Base-by-base conservation (phyloP, 2,888 invertebrate species). In the Lamproptera curius region DNA sequence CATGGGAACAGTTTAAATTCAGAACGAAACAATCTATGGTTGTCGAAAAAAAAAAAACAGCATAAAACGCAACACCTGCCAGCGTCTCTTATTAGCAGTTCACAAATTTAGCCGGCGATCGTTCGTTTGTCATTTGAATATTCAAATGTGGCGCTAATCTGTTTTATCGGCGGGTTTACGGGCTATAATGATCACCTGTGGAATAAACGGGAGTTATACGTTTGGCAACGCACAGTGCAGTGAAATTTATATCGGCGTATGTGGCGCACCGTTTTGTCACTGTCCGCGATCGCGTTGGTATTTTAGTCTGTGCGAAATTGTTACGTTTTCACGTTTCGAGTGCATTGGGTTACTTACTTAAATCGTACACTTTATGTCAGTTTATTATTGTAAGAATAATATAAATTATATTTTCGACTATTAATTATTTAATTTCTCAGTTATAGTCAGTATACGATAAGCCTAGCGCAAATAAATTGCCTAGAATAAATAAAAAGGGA, bases 151-250 rank as follows among this genome's bases (percentile, higher is more conserved):
- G 63, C 68, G 72, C 76, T 84, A 83, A 83, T 83, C 79, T 78
- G 68, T 82, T 84, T 84, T 84, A 84, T 83, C 79, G 79, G 74
- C 75, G 71, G 76, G 70, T 83, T 85, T 81, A 84, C 78, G 71
- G 76, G 75, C 78, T 72, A 68, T 82, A 81, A 83, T 83, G 76
- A 80, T 72, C 73, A 73, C 70, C 66, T 78, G 59, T 56, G 53
- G 50, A 54, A 54, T 53, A 48, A 42, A 37, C 47, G 37, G 51
- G 54, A 58, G 47, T 55, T 58, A 56, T 56, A 53, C 35, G 45
- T 40, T 43, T 23, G 36, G 39, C 15, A 26, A 23, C 16, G 33
- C 42, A 49, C 17, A 36, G 33, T 23, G 23, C 42, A n/a, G n/a
- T 39, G 23, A 34, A 48, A 48, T 48, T 48, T 43, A 48, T 42